Evolutionary conservation across 2,888 invertebrate species (phyloP), one percentile per base, ranked within the genome.

Genomic region (Chymomyza caudatula): DNA sequence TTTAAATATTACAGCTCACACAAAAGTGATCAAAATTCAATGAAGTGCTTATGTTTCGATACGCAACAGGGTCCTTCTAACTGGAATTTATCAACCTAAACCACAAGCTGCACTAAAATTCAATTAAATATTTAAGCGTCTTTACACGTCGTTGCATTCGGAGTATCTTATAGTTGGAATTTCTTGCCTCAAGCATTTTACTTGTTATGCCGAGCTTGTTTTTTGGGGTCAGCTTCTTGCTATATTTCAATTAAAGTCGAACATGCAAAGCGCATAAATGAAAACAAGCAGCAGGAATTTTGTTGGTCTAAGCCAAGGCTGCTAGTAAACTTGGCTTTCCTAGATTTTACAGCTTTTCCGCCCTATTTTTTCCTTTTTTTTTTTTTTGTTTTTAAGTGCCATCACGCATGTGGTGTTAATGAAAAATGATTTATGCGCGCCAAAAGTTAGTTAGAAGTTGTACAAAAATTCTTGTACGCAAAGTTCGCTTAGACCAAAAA

Each of bases 201-300:
- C 29, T 11, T 25, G n/a, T 29, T 23, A 20, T 56, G 23, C 37
- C 11, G 37, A 6, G 4, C 5, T 37, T 37, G 37, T 44, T 47
- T 15, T 47, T 37, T 37, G 44, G 15, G 44, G 44, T 47, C 17
- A 17, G 44, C 5, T 47, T 47, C 17, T 3, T 47, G 82, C 17
- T 79, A 82, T 77, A 80, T 82, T 74, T 85, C 83, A 80, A 80
- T 80, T 80, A 78, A 78, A 76, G 79, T 53, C 72, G 70, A 76
- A 67, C 79, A 79, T 79, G 79, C 79, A 82, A 85, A 76, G 69
- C 67, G 29, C 29, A 37, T 37, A 37, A 37, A 37, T 8, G 2
- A 37, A 37, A 37, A 37, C 29, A 37, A 37, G 29, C 11, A 37
- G 29, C 29, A 70, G 65, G 59, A 73, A 67, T 59, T 64, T 53